Base-by-base conservation (phyloP, 2,113 vertebrate genomes). In the Willisornis vidua region DNA sequence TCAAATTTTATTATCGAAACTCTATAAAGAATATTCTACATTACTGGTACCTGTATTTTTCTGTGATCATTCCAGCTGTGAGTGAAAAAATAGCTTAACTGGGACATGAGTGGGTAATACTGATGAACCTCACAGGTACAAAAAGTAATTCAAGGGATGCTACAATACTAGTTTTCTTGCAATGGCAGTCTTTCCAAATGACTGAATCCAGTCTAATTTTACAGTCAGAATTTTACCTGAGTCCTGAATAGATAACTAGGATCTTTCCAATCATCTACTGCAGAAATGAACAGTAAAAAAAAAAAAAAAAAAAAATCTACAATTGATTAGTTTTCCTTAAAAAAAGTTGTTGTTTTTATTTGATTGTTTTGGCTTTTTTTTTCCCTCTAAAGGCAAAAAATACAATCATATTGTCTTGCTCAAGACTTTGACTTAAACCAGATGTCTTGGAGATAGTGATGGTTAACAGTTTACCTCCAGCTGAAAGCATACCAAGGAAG, bases 361-460 rank as follows among this genome's bases (percentile, higher is more conserved):
- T 15, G 13, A 15, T 43, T 43, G 6, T 14, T 43, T 39, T 39
- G 39, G 39, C n/a, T n/a, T 43, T 43, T 43, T 43, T 43, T 43
- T 43, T 15, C 41, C 41, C 41, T 54, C 11, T 28, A 45, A 72
- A 15, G 11, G 15, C 2, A 15, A 77, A 87, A 62, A 49, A 12
- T 6, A 8, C 10, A 85, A 19, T 55, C 33, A 24, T 28, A 23
- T 43, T 59, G 1, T 66, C 74, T 83, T 71, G 16, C 9, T 73
- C 28, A 62, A 39, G 51, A 39, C 23, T 75, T 78, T 62, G 37
- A 66, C 15, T 86, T 95, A 57, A 11, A 81, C 3, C 10, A 65
- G 6, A 14, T 59, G 3, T 45, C 46, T 71, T 46, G 14, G 43
- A 79, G 10, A 72, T 24, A 65, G 4, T 0, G 0, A 55, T 22